phyloP scores from a whole-genome alignment of 2,797 vertebrate species.

The Erethizon dorsatum region DNA sequence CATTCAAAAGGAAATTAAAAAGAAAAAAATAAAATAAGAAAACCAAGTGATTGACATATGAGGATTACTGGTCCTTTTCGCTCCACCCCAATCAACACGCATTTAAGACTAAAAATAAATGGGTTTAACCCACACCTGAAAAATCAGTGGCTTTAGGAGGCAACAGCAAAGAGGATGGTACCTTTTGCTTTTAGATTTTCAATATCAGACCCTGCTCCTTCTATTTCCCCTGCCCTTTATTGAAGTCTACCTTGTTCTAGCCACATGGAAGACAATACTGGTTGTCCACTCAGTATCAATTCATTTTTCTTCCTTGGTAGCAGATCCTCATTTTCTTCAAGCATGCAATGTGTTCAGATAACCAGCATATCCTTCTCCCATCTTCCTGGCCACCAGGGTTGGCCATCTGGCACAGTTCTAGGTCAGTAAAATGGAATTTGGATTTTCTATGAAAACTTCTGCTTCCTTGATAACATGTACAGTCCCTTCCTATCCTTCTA shows the following conservation, averaged over 20 bases:
- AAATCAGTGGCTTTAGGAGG: background rate
- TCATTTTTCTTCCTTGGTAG: background rate
- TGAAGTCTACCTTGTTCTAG: background rate
- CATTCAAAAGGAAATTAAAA: background rate
- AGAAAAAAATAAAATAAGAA: background rate
- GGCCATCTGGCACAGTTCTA: background rate
- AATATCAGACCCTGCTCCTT: background rate
- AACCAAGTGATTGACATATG: background rate
- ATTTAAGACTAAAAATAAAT: slow-evolving; percentile 61
- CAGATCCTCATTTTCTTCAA: background rate
- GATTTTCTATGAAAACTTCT: background rate
- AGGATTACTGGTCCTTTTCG: background rate
- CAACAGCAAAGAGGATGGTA: background rate
- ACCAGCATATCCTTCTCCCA: fast-evolving
- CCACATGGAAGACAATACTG: background rate
- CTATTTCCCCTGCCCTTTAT: background rate
- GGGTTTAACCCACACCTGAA: background rate
- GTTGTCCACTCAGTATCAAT: background rate
- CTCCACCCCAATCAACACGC: background rate
- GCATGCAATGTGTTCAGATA: background rate
- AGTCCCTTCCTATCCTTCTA: background rate
- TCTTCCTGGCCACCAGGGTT: background rate
- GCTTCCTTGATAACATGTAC: background rate
- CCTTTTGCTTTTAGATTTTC: slow-evolving; percentile 15
- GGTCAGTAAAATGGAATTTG: background rate